phyloP scores from a whole-genome alignment of 2,113 vertebrate species.

The Phyllostomus discolor region DNA sequence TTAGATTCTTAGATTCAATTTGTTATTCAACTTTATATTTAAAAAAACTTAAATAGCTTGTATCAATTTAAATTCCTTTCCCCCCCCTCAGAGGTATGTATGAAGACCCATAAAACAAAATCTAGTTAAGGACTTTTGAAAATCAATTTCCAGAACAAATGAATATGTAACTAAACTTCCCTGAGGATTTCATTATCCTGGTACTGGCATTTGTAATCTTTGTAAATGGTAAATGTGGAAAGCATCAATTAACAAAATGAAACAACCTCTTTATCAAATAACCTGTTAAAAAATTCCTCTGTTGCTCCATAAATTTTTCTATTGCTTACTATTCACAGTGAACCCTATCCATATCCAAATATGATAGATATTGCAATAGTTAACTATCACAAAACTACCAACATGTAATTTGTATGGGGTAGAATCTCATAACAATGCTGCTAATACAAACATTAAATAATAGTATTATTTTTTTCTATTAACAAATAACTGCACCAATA shows the following conservation, averaged over 20 bases:
- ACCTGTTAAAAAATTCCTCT: background rate
- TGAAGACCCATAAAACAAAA: constrained; percentile 12
- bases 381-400: background rate
- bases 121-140: constrained; percentile 4
- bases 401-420: background rate
- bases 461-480: background rate
- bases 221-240: background rate
- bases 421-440: background rate
- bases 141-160: background rate
- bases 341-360: background rate
- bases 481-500: background rate
- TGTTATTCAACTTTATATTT: background rate
- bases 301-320: background rate
- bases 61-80: background rate
- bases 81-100: background rate
- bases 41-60: background rate
- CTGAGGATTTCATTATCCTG: background rate
- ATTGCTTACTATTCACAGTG: background rate
- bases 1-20: background rate
- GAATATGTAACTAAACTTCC: background rate
- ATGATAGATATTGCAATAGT: background rate
- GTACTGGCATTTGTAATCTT: background rate
- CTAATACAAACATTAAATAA: background rate
- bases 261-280: background rate
- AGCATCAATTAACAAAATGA: background rate